Conservation (phyloP, 2,797 vertebrate species). For the Catamblyrhynchus diadema region DNA sequence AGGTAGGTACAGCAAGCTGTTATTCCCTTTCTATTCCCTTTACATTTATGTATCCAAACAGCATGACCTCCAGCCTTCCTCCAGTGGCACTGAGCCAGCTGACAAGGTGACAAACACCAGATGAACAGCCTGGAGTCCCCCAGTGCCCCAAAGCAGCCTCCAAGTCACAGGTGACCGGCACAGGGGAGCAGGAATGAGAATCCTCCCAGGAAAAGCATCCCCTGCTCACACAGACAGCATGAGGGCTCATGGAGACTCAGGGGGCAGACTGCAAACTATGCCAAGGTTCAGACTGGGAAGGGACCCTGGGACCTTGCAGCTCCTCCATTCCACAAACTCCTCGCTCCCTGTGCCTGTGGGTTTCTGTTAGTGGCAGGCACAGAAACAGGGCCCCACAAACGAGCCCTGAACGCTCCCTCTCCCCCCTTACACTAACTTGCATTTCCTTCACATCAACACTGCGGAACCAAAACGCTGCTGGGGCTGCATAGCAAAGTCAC, state of each 20-base stretch:
- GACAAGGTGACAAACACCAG: neutral
- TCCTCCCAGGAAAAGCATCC: neutral
- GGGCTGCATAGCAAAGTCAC: neutral
- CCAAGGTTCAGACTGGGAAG: neutral
- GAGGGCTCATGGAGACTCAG: fast-evolving
- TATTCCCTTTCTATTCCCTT: neutral
- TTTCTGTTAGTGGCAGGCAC: neutral
- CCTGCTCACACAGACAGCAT: neutral
- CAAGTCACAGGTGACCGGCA: fast-evolving
- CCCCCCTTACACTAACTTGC: neutral
- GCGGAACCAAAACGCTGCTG: neutral
- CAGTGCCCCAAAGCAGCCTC: neutral
- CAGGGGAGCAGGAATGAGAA: neutral
- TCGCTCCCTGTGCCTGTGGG: neutral
- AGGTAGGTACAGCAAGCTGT: neutral
- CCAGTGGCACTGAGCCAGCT: neutral
- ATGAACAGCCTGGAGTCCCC: neutral
- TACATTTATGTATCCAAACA: neutral
- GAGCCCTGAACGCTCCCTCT: neutral
- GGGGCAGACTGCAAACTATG: neutral
- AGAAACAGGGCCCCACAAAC: fast-evolving
- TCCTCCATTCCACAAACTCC: neutral
- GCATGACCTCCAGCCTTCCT: neutral
- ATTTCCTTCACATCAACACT: fast-evolving
- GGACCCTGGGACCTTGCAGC: neutral